Evolutionary conservation across 2,888 invertebrate genomes (phyloP).

Genomic region (Drosophila peninsularis): DNA sequence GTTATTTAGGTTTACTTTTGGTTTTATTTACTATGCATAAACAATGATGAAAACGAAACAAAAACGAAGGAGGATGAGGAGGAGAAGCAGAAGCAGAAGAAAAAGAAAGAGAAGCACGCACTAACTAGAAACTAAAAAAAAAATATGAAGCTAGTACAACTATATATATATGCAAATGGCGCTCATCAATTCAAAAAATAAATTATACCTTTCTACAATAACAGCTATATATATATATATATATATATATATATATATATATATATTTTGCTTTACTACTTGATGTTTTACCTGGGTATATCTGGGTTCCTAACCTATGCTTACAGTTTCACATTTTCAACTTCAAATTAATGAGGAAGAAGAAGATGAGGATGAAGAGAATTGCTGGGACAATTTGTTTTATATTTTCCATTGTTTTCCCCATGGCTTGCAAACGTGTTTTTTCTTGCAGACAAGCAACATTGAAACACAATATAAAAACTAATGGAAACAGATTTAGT

Average conservation of each 20-base stretch:
- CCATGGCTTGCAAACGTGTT: conserved; percentile 3
- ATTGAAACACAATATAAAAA: neutral
- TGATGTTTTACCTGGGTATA: conserved; percentile 19
- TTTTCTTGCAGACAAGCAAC: neutral
- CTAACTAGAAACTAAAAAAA: conserved; percentile 42
- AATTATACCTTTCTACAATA: conserved; percentile 10
- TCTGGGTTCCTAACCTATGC: conserved; percentile 29
- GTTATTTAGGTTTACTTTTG: conserved; percentile 72
- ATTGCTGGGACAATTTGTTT: conserved; percentile 49
- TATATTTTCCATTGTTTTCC: conserved; percentile 12
- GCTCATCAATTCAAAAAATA: conserved; percentile 9
- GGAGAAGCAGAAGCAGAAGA: neutral
- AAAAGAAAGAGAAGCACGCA: conserved; percentile 7
- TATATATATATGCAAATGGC: conserved; percentile 13
- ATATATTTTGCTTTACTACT: conserved; percentile 22
- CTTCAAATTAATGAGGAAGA: neutral
- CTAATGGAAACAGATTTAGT: neutral
- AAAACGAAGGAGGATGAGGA: too few relatives aligned
- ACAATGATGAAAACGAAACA: conserved; percentile 24
- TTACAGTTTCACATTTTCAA: neutral
- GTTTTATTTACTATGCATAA: conserved; percentile 14
- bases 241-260: neutral
- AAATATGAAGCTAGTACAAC: conserved; percentile 42
- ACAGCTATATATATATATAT: conserved; percentile 1
- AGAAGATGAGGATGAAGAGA: neutral